Evolutionary conservation across 2,888 invertebrate genomes (phyloP).

Genomic region (Sminthurinus aureus): DNA sequence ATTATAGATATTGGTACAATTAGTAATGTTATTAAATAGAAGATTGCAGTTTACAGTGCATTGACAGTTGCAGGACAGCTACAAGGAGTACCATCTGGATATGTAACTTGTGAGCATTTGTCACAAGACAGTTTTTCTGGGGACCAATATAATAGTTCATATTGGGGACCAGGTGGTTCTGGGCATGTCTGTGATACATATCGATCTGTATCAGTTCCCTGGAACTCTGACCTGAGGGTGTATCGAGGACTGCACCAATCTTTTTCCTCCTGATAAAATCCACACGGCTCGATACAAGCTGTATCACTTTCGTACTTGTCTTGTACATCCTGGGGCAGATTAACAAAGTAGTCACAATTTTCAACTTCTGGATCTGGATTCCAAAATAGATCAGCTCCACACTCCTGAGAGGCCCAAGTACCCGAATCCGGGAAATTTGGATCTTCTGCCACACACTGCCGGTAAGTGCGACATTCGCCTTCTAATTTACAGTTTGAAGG

Average conservation of each 20-base stretch:
- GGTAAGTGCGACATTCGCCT: conserved; percentile 23
- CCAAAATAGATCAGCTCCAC: conserved; percentile 21
- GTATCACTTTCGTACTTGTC: conserved; percentile 1
- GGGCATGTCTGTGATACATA: neutral
- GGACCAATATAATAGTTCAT: too few relatives aligned
- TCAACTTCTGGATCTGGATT: neutral
- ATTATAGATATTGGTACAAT: too few relatives aligned
- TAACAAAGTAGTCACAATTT: conserved; percentile 27
- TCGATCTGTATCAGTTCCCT: neutral
- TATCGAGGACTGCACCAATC: conserved; percentile 20
- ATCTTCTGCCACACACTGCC: neutral
- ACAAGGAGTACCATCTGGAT: too few relatives aligned
- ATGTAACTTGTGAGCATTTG: too few relatives aligned
- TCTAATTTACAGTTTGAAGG: neutral
- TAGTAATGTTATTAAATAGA: too few relatives aligned
- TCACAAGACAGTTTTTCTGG: too few relatives aligned
- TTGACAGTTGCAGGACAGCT: too few relatives aligned
- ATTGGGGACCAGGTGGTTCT: neutral
- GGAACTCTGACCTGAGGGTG: conserved; percentile 5
- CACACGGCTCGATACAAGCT: conserved; percentile 16
- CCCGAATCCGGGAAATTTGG: neutral
- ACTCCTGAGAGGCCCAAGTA: neutral
- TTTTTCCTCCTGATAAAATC: conserved; percentile 15
- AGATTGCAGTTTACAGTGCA: too few relatives aligned
- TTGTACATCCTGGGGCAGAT: conserved; percentile 3